These are phyloP conservation scores for Condylura cristata DNA, from an alignment of 2,113 vertebrate genomes.

Conservation along the genomic window DNA sequence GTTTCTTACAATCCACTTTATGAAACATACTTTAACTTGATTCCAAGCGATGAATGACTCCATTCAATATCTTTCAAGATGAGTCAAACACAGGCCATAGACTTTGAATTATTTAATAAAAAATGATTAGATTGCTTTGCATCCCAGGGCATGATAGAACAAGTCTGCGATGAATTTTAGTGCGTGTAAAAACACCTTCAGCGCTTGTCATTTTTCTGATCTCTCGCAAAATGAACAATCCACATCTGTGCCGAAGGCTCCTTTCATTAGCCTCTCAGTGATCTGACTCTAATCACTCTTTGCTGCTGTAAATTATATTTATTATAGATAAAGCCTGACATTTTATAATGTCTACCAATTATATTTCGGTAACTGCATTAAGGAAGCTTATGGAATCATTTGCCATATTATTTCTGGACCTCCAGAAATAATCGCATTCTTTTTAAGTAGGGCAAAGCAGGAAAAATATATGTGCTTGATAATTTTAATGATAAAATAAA, in stretches of 20 bases:
- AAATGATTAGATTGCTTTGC: slow-evolving; percentile 69
- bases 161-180: slow-evolving; percentile 64
- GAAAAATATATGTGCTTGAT: not conserved
- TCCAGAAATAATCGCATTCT: not conserved
- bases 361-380: slow-evolving; percentile 52
- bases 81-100: slow-evolving; percentile 77
- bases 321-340: slow-evolving; percentile 64
- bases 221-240: slow-evolving; percentile 75
- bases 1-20: slow-evolving; percentile 70
- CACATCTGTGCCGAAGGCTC: slow-evolving; percentile 61
- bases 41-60: slow-evolving; percentile 66
- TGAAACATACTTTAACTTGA: slow-evolving; percentile 73
- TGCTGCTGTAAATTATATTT: slow-evolving; percentile 76
- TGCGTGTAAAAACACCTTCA: slow-evolving; percentile 68
- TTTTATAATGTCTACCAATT: slow-evolving; percentile 48
- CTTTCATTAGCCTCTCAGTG: slow-evolving; percentile 77
- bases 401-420: not conserved
- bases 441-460: not conserved
- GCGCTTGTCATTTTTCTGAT: slow-evolving; percentile 75
- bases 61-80: slow-evolving; percentile 79
- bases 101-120: slow-evolving; percentile 80
- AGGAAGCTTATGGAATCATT: slow-evolving; percentile 38
- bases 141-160: slow-evolving; percentile 71
- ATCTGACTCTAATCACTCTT: slow-evolving; percentile 78
- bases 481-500: not conserved